Evolutionary conservation across 2,113 vertebrate species (phyloP), one percentile per base, ranked within the genome.

Genomic region (Hyaena hyaena): DNA sequence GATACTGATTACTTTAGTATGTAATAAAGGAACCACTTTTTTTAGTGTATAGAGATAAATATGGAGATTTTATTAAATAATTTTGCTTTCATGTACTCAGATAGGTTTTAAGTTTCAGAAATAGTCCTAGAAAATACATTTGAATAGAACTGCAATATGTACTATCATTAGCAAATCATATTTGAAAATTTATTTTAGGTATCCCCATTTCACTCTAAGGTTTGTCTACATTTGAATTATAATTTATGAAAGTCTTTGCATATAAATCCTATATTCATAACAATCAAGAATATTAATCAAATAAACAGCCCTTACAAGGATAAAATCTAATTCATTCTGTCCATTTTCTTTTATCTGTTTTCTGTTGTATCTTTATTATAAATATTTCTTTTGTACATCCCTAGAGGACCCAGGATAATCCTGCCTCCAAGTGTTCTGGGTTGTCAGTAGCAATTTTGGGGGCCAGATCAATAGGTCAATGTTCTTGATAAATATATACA

Each of bases 311-410:
- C 17, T 91, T 88, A 35, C 1, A 71, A 63, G 0, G 1, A 69
- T 66, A 35, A 63, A 61, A 16, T 3, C 10, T 10, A 65, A 10
- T 50, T 0, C 1, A 43, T 48, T 2, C 11, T 0, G 0, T 65
- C 26, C 63, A 74, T 74, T 65, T 19, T 84, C 88, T 93, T 45
- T 90, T 39, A 45, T 82, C 39, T 88, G 1, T 61, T 73, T 3
- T 93, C 28, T 84, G 1, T 61, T 73, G 3, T 93, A 7, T 61
- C 8, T 45, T 94, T 65, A 33, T 17, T 45, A 21, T 24, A 17
- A 88, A 58, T 58, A 50, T n/a, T 33, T 71, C 53, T 88, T 83
- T 83, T 10, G 5, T 31, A 55, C 8, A 28, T 55, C 1, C 12
- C 58, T 94, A 28, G 3, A 86, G 1, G 1, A 43, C 0, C 5